These are phyloP conservation scores for Rhabditoides inermis DNA, from an alignment of 2,888 invertebrate species.

Conservation along the genomic window DNA sequence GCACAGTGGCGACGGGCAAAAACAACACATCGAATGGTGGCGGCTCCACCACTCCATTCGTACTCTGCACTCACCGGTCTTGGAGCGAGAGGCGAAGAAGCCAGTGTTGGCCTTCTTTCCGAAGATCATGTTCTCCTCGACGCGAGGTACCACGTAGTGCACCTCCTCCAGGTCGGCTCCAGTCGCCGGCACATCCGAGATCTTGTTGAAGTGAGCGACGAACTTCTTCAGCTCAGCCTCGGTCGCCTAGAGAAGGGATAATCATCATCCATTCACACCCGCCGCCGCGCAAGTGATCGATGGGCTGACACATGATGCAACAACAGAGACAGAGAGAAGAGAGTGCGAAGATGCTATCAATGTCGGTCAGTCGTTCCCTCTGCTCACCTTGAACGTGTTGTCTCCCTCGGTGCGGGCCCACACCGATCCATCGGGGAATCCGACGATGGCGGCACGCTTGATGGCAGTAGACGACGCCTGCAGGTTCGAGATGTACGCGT, in stretches of 20 bases:
- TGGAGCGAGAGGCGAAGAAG: conserved; percentile 50
- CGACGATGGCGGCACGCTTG: conserved; percentile 10
- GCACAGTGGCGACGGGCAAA: no score
- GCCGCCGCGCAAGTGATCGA: background rate
- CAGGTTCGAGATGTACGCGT: conserved; percentile 9
- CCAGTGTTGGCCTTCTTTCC: conserved; percentile 51
- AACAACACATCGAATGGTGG: background rate
- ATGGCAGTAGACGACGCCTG: conserved; percentile 6
- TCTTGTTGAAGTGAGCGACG: conserved; percentile 36
- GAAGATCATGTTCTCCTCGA: conserved; percentile 50
- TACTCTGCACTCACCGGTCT: conserved; percentile 20
- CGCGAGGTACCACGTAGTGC: conserved; percentile 52
- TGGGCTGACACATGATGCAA: background rate
- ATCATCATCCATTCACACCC: no score
- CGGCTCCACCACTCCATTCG: background rate
- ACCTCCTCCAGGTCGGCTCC: conserved; percentile 46
- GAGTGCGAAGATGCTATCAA: background rate
- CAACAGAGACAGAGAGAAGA: background rate
- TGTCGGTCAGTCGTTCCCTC: no score
- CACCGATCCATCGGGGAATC: conserved; percentile 6
- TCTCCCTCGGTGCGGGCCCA: conserved; percentile 8
- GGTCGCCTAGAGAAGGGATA: conserved; percentile 38
- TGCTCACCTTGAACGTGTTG: conserved; percentile 3
- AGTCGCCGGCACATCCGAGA: conserved; percentile 25
- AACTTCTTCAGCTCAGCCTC: conserved; percentile 43